Conservation (phyloP, 2,888 invertebrate genomes). For the Pseudococcus longispinus region DNA sequence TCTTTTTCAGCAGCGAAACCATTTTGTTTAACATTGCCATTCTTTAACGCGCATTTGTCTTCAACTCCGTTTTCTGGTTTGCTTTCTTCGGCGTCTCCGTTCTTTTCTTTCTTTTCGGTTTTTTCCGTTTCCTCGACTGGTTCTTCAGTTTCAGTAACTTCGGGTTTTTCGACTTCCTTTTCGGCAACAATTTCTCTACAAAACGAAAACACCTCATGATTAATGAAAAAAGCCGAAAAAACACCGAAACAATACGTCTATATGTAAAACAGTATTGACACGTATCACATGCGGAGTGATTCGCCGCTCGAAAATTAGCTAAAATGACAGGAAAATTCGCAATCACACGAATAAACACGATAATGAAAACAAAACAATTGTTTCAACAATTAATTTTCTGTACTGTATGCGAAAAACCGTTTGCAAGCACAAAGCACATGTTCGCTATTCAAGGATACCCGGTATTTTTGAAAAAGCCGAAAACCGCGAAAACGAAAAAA, state of each 20-base stretch:
- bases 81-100: slow-evolving; percentile 38
- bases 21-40: slow-evolving; percentile 47
- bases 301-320: neutral
- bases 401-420: slow-evolving; percentile 40
- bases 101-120: slow-evolving; percentile 27
- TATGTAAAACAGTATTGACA: neutral
- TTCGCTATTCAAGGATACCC: neutral
- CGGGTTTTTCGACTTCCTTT: slow-evolving; percentile 49
- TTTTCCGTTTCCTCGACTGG: neutral
- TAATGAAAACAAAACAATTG: slow-evolving; percentile 5
- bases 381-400: slow-evolving; percentile 17
- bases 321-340: neutral
- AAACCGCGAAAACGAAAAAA: slow-evolving; percentile 24
- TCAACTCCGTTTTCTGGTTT: slow-evolving; percentile 47
- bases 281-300: neutral
- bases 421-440: slow-evolving; percentile 47
- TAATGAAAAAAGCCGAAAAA: neutral
- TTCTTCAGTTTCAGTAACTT: slow-evolving; percentile 8
- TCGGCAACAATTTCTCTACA: slow-evolving; percentile 42
- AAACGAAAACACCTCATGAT: neutral
- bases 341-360: neutral
- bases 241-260: neutral
- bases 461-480: neutral
- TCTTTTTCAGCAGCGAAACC: slow-evolving; percentile 19
- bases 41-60: slow-evolving; percentile 20